phyloP scores from a whole-genome alignment of 2,113 vertebrate genomes.

The Otis tarda region DNA sequence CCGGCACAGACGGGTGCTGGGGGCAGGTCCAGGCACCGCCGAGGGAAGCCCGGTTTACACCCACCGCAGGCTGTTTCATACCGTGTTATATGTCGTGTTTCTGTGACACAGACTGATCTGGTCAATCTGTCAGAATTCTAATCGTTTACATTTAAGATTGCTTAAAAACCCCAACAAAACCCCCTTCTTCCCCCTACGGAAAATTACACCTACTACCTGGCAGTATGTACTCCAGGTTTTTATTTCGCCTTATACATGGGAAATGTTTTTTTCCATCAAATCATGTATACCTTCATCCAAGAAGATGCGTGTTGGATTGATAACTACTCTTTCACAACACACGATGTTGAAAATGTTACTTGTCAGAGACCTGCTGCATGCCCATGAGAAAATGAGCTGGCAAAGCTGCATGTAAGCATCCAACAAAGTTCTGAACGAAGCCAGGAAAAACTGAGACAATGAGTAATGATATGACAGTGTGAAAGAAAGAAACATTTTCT shows the following conservation, averaged over 20 bases:
- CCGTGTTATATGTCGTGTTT: rapidly evolving
- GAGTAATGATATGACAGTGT: not conserved
- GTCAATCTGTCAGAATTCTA: not conserved
- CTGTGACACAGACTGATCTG: too few relatives aligned
- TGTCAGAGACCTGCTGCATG: not conserved
- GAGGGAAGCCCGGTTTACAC: not conserved
- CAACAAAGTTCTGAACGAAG: rapidly evolving
- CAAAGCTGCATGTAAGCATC: not conserved
- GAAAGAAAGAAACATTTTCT: not conserved
- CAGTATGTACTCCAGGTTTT: rapidly evolving
- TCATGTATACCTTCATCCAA: rapidly evolving
- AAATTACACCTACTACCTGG: not conserved
- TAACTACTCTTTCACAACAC: not conserved
- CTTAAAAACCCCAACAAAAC: not conserved
- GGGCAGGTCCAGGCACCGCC: rapidly evolving
- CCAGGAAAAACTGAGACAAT: not conserved
- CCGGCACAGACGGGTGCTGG: not conserved
- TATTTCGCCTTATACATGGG: rapidly evolving
- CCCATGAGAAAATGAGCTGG: not conserved
- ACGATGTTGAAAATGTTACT: rapidly evolving
- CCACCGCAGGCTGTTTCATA: not conserved
- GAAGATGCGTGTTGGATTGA: rapidly evolving
- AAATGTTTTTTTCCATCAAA: not conserved
- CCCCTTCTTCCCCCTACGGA: too few relatives aligned
- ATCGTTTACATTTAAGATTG: not conserved